Conservation (phyloP, 2,113 vertebrate genomes). For the Nibea coibor region DNA sequence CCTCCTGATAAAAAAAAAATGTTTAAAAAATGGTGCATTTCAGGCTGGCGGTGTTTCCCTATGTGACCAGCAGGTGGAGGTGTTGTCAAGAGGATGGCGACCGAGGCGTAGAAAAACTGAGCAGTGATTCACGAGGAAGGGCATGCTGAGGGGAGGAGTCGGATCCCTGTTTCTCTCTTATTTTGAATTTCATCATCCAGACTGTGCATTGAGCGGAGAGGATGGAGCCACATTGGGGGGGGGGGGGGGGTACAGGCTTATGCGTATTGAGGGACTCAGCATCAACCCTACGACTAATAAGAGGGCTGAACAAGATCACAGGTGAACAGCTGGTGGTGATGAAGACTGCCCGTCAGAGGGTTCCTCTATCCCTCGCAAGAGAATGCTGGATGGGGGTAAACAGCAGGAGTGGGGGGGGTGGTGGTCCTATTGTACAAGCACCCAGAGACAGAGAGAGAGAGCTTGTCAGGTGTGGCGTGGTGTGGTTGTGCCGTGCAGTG, state of each 20-base stretch:
- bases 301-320: conserved; percentile 3
- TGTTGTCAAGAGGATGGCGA: conserved; percentile 65
- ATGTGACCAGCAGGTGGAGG: conserved; percentile 72
- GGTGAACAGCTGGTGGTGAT: conserved; percentile 11
- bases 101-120: conserved; percentile 12
- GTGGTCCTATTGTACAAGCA: conserved; percentile 17
- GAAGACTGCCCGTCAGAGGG: not conserved
- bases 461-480: conserved; percentile 66
- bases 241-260: not conserved
- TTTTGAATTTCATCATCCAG: conserved; percentile 17
- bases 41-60: conserved; percentile 4
- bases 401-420: not conserved
- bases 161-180: conserved; percentile 17
- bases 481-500: conserved; percentile 39
- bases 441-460: conserved; percentile 3
- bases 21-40: not conserved
- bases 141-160: conserved; percentile 39
- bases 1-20: not conserved
- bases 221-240: not conserved
- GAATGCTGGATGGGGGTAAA: not conserved
- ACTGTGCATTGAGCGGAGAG: not conserved
- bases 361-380: not conserved
- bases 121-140: conserved; percentile 54
- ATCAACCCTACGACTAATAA: not conserved
- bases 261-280: not conserved